Evolutionary conservation across 2,888 invertebrate genomes (phyloP), one percentile per base, ranked within the genome.

Genomic region (Melanargia galathea): DNA sequence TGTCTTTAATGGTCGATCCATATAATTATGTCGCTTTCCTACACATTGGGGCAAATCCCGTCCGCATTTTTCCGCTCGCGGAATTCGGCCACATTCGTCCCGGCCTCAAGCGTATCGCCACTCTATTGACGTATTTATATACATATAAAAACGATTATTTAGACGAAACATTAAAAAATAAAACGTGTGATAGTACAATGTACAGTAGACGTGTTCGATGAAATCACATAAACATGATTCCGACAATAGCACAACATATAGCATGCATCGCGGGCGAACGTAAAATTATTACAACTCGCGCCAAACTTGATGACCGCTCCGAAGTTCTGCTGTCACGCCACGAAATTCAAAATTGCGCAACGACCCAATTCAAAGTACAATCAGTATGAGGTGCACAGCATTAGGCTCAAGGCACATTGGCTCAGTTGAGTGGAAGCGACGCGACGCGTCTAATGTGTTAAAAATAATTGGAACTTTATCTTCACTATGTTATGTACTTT

Each of bases 211-310:
- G 33, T 10, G 33, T 35, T 35, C 52, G n/a, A n/a, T n/a, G 20
- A 52, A 35, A 52, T 22, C 20, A 8, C 11, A 33, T 35, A n/a
- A n/a, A n/a, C n/a, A n/a, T 20, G 24, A 48, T 51, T 52, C 13
- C 33, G 52, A 52, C 20, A 35, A 33, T 52, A 33, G 33, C 18
- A 20, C 6, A 7, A 35, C 20, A 35, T 13, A n/a, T n/a, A n/a
- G n/a, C n/a, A n/a, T 35, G 33, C 7, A 35, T 13, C 33, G 20
- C 52, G 33, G 33, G 20, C 18, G 33, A 35, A 33, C 30, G 18
- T 35, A 51, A 49, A 33, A 26, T 30, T 49, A 49, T 16, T 49
- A 49, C 30, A 49, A n/a, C 49, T 49, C 26, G 26, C 49, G 49
- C 16, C 26, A 30, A 49, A 49, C 26, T 49, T 49, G 7, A 49